Evolutionary conservation across 2,797 vertebrate species (phyloP), one percentile per base, ranked within the genome.

Genomic region (Heliangelus exortis): DNA sequence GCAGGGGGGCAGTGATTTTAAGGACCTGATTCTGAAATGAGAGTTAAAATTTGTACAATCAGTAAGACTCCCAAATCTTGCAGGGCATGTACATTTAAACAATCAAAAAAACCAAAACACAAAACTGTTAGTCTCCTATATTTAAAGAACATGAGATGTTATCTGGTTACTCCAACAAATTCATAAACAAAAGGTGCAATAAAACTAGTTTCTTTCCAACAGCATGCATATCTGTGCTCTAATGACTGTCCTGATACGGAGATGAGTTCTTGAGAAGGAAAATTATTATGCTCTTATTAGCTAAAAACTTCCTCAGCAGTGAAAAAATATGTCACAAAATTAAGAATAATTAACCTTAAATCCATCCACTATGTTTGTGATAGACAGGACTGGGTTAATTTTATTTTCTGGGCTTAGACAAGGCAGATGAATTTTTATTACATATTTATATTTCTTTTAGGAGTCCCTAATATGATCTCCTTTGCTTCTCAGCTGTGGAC

Each of bases 261-360:
- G 39, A 74, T 31, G 43, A 96, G 81, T 72, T 50, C 41, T 93
- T 90, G 66, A 34, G n/a, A 94, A 95, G 80, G 59, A 77, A 90
- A 88, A 48, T 62, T 78, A 72, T 89, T 89, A 86, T 31, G 54
- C 12, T 96, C 7, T 95, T 92, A 92, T 92, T 94, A 95, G 92
- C 61, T 91, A 84, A 78, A 84, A 76, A 76, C 14, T 15, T 51
- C 68, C 18, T 67, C 28, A 41, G 25, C 4, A 10, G 34, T 81
- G 93, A 79, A 91, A 91, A 90, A 93, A 69, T 84, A 82, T 33
- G n/a, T 89, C 77, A 89, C 50, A 95, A 77, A 77, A 79, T 81
- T 89, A 90, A 89, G 73, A 75, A 69, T 22, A 33, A 69, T 66
- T 92, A 90, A 78, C 31, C 43, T 90, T 61, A 91, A 91, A 93